Evolutionary conservation across 1,140 invertebrate species (phyloP), one percentile per base, ranked within the genome.

Genomic region (Eciton burchellii): DNA sequence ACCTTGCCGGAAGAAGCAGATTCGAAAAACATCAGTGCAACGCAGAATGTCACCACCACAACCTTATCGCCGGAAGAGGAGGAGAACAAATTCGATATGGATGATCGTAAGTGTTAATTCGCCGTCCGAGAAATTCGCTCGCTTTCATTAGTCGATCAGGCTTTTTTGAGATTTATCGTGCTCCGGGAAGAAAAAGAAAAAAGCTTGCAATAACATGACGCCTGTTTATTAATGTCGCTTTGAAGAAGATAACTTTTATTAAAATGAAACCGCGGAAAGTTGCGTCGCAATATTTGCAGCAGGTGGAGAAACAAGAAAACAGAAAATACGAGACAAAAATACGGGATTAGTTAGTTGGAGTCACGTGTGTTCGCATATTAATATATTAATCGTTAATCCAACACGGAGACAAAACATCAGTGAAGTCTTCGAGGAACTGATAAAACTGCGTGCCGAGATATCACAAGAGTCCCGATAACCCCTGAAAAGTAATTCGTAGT

Each of bases 61-160:
- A 93, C 91, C 0, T 70, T 92, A 63, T 90, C 90, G 0, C 90
- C 91, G 0, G 91, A 92, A 24, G 90, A 93, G 19, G 76, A 89
- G 19, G 91, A 91, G 8, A 93, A 92, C 49, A 91, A 89, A 73
- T 93, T 93, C 16, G 91, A 92, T 26, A 89, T 93, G 6, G 89
- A 91, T 47, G 93, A 94, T 71, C 90, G 93, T 93, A 85, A 87
- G 88, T 89, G 24, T 21, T 24, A 35, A 24, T 12, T 29, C 11
- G 0, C 16, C 16, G 12, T 57, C n/a, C 19, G 4, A 43, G 24
- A 47, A 16, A 35, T 66, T 1, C 1, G 8, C 8, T 63, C 35
- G 9, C 0, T 29, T 49, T 9, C 16, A 26, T 43, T 0, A 35
- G 2, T 24, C 47, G 52, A 52, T 19, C 4, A 14, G 16, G 52